These are phyloP conservation scores for Embiotoca jacksoni DNA, from an alignment of 2,113 vertebrate species.

Conservation along the genomic window DNA sequence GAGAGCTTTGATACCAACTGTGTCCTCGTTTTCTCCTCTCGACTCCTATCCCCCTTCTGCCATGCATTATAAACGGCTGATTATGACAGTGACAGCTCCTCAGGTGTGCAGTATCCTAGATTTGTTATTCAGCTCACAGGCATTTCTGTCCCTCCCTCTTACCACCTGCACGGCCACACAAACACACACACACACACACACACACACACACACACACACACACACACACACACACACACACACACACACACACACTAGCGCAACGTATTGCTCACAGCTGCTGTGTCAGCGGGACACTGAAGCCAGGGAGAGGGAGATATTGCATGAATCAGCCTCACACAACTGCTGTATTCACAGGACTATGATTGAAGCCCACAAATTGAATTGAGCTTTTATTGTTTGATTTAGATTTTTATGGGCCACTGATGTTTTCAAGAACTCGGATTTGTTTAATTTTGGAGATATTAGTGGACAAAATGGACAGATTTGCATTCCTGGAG, in stretches of 20 bases:
- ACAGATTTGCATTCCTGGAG: slow-evolving; percentile 12
- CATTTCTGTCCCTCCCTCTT: slow-evolving; percentile 65
- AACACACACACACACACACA: slow-evolving; percentile 5
- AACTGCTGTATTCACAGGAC: slow-evolving; percentile 48
- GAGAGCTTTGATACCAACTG: slow-evolving; percentile 69
- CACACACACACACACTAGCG: slow-evolving; percentile 16
- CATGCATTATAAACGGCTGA: slow-evolving; percentile 80
- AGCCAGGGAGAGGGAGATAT: slow-evolving; percentile 54
- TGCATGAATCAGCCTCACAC: slow-evolving; percentile 70
- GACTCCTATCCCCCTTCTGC: slow-evolving; percentile 71
- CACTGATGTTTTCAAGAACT: slow-evolving; percentile 26
- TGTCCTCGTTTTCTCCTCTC: slow-evolving; percentile 73
- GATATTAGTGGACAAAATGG: slow-evolving; percentile 30
- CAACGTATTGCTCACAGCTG: slow-evolving; percentile 76
- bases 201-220: slow-evolving; percentile 25
- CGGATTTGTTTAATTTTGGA: slow-evolving; percentile 35
- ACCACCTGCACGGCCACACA: slow-evolving; percentile 65
- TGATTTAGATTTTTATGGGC: slow-evolving; percentile 43
- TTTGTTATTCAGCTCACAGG: slow-evolving; percentile 81
- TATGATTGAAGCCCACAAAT: slow-evolving; percentile 49
- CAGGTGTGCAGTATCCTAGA: slow-evolving; percentile 79
- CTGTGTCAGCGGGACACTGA: slow-evolving; percentile 80
- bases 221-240: slow-evolving; percentile 3
- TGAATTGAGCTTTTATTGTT: slow-evolving; percentile 53
- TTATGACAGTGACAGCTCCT: slow-evolving; percentile 80